Evolutionary conservation across 2,113 vertebrate species (phyloP), one percentile per base, ranked within the genome.

Genomic region (Uria lomvia): DNA sequence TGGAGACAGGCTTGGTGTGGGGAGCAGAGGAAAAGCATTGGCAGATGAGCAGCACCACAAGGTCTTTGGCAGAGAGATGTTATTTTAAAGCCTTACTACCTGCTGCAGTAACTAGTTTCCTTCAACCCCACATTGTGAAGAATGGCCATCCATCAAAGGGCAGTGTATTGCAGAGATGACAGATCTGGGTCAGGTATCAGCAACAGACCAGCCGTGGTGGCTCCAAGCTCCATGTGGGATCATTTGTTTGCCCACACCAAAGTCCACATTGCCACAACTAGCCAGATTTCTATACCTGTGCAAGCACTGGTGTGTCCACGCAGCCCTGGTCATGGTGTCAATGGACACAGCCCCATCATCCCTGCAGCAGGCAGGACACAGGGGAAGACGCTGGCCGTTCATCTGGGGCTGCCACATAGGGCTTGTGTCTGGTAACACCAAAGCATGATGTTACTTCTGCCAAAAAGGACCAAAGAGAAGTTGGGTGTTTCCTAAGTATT

Each of bases 341-440:
- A 16, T 3, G 23, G 49, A 30, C 50, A 43, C 22, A 68, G 49
- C 15, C n/a, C n/a, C 6, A 2, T 32, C 0, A 3, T 11, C n/a
- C 29, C 47, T 47, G 58, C 43, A 59, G 26, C 13, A 47, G 22
- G 53, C 24, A 55, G 80, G 72, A 56, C n/a, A 27, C 13, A 9
- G 47, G 18, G 29, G 18, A 68, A 52, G 40, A 36, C 49, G 13
- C 4, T 45, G 38, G 18, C n/a, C 16, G 5, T 34, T 66, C 23
- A 10, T 23, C 23, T 58, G 65, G 16, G 45, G 19, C n/a, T 88
- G 52, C 55, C 40, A 8, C 2, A 14, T 53, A 72, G 27, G 20
- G 26, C 50, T 93, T 58, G 6, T 58, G 20, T 9, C 38, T 26
- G 56, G 19, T 36, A 79, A 38, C 60, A 68, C 13, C 49, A 34